Evolutionary conservation across 2,797 vertebrate genomes (phyloP).

Genomic region (Champsocephalus esox): DNA sequence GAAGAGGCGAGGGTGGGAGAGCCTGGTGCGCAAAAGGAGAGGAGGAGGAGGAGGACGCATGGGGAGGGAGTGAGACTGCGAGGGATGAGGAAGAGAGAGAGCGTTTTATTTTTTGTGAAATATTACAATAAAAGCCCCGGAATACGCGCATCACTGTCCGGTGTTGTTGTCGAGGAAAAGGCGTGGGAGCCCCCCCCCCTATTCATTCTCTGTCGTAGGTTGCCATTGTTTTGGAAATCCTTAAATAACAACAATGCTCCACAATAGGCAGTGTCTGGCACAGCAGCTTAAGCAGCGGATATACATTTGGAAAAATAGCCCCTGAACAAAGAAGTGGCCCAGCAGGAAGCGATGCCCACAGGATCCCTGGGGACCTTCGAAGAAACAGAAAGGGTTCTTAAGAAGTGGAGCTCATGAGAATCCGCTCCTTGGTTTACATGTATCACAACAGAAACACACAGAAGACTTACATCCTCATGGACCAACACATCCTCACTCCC

Average conservation of each 20-base stretch:
- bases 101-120: slow-evolving; percentile 47
- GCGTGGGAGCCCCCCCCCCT: slow-evolving; percentile 28
- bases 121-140: slow-evolving; percentile 43
- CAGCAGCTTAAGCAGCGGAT: slow-evolving; percentile 8
- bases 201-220: slow-evolving; percentile 34
- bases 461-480: neutral
- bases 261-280: slow-evolving; percentile 27
- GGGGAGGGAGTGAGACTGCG: slow-evolving; percentile 49
- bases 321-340: slow-evolving; percentile 11
- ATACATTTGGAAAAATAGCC: neutral
- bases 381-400: neutral
- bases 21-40: slow-evolving; percentile 74
- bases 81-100: slow-evolving; percentile 35
- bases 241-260: slow-evolving; percentile 47
- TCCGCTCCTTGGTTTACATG: neutral
- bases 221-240: slow-evolving; percentile 48
- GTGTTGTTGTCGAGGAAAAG: slow-evolving; percentile 52
- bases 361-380: neutral
- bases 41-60: slow-evolving; percentile 56
- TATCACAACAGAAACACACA: neutral
- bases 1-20: slow-evolving; percentile 73
- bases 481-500: too few species aligned
- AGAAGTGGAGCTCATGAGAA: neutral
- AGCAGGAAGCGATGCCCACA: neutral
- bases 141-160: slow-evolving; percentile 25